A percentile compares a stretch with the other conserved stretches of the same genome.
phyloP scores from a whole-genome alignment of 2,888 invertebrate genomes.

The Eilema sororculum region DNA sequence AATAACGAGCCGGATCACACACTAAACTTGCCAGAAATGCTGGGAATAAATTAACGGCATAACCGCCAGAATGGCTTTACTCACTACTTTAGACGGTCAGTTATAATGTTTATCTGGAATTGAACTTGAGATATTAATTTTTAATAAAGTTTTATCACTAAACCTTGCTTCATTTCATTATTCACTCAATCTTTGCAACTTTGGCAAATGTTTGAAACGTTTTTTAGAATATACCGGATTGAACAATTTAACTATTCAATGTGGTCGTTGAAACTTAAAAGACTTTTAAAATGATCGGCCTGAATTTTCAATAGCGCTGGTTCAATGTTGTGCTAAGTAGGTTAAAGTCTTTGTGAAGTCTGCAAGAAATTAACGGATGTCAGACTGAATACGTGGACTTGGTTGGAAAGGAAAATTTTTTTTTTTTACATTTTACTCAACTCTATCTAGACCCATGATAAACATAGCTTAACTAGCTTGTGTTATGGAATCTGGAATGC shows the following conservation, averaged over 20 bases:
- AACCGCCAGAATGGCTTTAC: constrained; percentile 25
- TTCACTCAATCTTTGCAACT: neutral
- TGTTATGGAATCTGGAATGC: too few relatives aligned
- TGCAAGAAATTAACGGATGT: neutral
- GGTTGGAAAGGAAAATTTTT: too few relatives aligned
- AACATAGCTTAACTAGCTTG: too few relatives aligned
- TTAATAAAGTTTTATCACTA: neutral
- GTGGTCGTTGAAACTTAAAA: neutral
- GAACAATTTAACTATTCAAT: neutral
- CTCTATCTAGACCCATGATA: too few relatives aligned
- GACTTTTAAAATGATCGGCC: neutral
- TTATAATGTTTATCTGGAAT: constrained; percentile 11
- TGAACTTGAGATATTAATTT: neutral
- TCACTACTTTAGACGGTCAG: constrained; percentile 31
- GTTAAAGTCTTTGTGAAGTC: neutral
- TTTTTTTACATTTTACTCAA: too few relatives aligned
- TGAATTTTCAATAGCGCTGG: neutral
- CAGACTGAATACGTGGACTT: neutral
- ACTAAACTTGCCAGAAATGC: constrained; percentile 40
- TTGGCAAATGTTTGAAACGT: neutral
- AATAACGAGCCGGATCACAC: constrained; percentile 23
- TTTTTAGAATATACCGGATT: too few relatives aligned
- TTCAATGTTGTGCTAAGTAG: neutral
- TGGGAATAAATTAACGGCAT: constrained; percentile 46
- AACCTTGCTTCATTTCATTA: neutral